Evolutionary conservation across 2,113 vertebrate species (phyloP).

Genomic region (Enhydra lutris): DNA sequence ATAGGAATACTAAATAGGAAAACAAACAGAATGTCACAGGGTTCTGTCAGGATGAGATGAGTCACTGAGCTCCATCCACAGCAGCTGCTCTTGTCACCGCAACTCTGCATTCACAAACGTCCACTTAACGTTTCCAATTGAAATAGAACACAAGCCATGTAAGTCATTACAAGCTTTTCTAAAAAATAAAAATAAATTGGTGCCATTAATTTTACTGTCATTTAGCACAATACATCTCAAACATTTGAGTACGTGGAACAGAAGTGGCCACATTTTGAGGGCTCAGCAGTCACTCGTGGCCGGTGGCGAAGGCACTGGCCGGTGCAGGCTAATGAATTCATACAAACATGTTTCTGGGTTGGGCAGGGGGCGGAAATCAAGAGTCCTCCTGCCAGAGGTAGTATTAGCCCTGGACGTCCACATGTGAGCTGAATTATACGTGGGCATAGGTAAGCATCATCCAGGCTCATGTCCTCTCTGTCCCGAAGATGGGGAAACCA

Average conservation of each 20-base stretch:
- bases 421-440: not conserved
- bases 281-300: not conserved
- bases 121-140: accelerated
- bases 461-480: not conserved
- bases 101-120: accelerated
- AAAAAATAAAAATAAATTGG: not conserved
- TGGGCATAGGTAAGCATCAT: accelerated
- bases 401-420: accelerated
- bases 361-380: no score
- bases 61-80: accelerated
- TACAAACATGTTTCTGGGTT: no score
- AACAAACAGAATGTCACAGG: accelerated
- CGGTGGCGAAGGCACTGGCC: accelerated
- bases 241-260: not conserved
- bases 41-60: accelerated
- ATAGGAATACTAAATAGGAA: not conserved
- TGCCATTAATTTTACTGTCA: not conserved
- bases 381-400: not conserved
- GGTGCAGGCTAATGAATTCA: accelerated
- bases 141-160: accelerated
- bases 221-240: not conserved
- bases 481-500: not conserved
- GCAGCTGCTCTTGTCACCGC: accelerated
- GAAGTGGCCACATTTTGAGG: not conserved
- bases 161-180: not conserved